These are phyloP conservation scores for Dufourea novaeangliae DNA, from an alignment of 1,140 invertebrate species.

Conservation along the genomic window DNA sequence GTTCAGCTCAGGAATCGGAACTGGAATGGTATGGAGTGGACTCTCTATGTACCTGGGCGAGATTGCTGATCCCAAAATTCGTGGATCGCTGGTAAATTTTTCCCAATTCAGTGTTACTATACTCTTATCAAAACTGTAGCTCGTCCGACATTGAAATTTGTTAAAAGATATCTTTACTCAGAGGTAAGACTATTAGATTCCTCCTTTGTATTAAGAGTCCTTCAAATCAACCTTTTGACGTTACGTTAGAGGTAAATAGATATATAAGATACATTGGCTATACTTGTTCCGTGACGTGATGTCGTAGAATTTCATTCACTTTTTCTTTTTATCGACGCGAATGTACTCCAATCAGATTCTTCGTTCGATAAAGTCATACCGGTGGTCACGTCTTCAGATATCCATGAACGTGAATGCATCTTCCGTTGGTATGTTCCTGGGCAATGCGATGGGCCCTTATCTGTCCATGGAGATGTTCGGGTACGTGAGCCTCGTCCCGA, in stretches of 20 bases:
- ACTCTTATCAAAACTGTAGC: no score
- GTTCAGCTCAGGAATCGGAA: conserved; percentile 81
- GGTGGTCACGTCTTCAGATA: conserved; percentile 74
- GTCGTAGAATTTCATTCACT: no score
- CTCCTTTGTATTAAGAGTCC: neutral
- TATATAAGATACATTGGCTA: neutral
- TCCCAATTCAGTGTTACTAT: conserved; percentile 47
- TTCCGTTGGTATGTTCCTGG: conserved; percentile 75
- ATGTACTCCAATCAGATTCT: conserved; percentile 10
- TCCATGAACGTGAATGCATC: conserved; percentile 82
- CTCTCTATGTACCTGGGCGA: conserved; percentile 82
- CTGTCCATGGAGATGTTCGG: conserved; percentile 74
- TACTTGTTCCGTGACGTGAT: neutral
- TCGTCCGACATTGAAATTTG: no score
- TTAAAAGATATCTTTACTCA: no score
- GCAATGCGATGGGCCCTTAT: conserved; percentile 77
- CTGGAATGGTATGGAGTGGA: conserved; percentile 82
- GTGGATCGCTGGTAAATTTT: conserved; percentile 84
- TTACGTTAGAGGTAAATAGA: neutral
- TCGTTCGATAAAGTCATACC: conserved; percentile 12
- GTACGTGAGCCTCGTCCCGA: conserved; percentile 74
- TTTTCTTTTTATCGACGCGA: neutral
- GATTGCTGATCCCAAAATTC: conserved; percentile 82
- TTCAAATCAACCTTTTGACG: neutral
- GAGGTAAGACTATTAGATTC: no score